Evolutionary conservation across 2,888 invertebrate species (phyloP), one percentile per base, ranked within the genome.

Genomic region (Hoplodrina ambigua): DNA sequence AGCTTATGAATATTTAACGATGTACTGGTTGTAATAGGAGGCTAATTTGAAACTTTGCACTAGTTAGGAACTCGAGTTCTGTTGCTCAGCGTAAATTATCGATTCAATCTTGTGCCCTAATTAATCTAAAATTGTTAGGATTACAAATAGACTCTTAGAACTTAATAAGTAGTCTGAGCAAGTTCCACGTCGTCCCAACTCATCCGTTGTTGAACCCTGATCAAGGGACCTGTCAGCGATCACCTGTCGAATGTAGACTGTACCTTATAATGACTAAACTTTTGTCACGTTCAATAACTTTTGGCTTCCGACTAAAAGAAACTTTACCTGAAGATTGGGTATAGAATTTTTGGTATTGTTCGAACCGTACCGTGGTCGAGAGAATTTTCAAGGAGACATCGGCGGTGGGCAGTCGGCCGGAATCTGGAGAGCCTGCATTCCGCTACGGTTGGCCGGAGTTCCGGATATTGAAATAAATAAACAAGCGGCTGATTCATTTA

Each of bases 401-500:
- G 56, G 15, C 50, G 57, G 30, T 37, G 52, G 41, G 56, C 41
- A 69, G 74, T 62, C 59, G 64, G 50, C 52, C 55, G 77, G 58
- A 72, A 64, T 76, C 55, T n/a, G 33, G 57, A 59, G 62, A 77
- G 68, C 25, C 44, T 61, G 66, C 74, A 61, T 60, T 69, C 65
- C 63, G 44, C 56, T 57, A 44, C 68, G 68, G 50, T 59, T 69
- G 64, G 57, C 57, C 44, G 70, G 57, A 61, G 66, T 69, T 56
- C 55, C 53, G 58, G 69, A 75, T 82, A 81, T 75, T 75, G 78
- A 82, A 83, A 82, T 84, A 85, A 85, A 83, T 84, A 81, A 78
- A 76, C 71, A 66, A 63, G 37, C 41, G 65, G 52, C 44, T 75
- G 70, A 71, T 81, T 78, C 54, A 71, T 81, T 78, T 71, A 66